Conservation (phyloP, 2,888 invertebrate species). For the Amphipyra berbera region DNA sequence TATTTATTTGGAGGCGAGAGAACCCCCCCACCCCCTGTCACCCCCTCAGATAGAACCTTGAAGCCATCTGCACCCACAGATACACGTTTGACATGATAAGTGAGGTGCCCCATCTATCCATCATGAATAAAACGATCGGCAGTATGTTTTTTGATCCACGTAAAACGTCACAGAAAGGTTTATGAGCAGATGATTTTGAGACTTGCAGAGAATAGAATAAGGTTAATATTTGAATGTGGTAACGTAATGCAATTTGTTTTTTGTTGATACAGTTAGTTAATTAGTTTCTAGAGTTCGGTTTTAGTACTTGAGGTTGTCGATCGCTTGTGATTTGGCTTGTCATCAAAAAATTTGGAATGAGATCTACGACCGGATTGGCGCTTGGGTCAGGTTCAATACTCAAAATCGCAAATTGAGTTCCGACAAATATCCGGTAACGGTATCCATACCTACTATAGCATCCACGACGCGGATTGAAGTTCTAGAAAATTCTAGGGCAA, state of each 20-base stretch:
- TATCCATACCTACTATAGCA: too few relatives aligned
- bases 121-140: conserved; percentile 35
- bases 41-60: not conserved
- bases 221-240: not conserved
- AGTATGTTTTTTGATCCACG: conserved; percentile 12
- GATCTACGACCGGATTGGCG: too few relatives aligned
- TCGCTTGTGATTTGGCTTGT: not conserved
- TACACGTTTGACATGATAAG: conserved; percentile 32
- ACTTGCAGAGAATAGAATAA: not conserved
- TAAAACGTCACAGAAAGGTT: not conserved
- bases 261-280: conserved; percentile 36
- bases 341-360: not conserved
- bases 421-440: too few relatives aligned
- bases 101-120: conserved; percentile 24
- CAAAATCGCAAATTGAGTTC: too few relatives aligned
- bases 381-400: too few relatives aligned
- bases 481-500: too few relatives aligned
- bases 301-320: not conserved
- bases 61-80: conserved; percentile 17
- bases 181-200: conserved; percentile 3
- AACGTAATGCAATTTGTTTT: conserved; percentile 22
- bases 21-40: not conserved
- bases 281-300: conserved; percentile 18
- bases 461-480: too few relatives aligned
- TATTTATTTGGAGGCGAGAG: conserved; percentile 5